These are phyloP conservation scores for Pterostichus madidus DNA, from an alignment of 2,888 invertebrate species.

Conservation along the genomic window DNA sequence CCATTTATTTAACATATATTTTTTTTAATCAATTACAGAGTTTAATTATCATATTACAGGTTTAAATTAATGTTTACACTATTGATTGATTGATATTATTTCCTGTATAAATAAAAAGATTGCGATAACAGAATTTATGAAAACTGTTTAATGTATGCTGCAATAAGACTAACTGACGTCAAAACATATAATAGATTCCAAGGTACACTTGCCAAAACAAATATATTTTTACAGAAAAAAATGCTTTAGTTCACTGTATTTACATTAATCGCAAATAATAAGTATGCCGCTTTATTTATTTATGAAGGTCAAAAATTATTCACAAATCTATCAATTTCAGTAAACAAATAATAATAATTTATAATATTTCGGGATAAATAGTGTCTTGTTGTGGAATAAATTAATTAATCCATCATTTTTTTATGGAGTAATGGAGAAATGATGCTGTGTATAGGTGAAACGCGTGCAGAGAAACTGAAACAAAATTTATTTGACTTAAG, in stretches of 20 bases:
- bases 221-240: conserved; percentile 60
- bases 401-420: conserved; percentile 8
- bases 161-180: conserved; percentile 45
- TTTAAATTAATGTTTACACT: conserved; percentile 33
- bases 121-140: conserved; percentile 5
- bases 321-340: not conserved
- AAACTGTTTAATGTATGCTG: conserved; percentile 20
- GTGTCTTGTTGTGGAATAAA: too few relatives aligned
- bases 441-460: too few relatives aligned
- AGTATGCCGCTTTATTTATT: not conserved
- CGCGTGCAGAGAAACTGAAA: too few relatives aligned
- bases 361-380: too few relatives aligned
- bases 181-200: conserved; percentile 52
- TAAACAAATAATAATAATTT: conserved; percentile 14
- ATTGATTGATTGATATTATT: conserved; percentile 28
- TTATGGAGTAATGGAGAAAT: not conserved
- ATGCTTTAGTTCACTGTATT: conserved; percentile 28
- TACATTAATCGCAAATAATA: conserved; percentile 13
- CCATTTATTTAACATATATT: conserved; percentile 33
- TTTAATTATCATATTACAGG: not conserved
- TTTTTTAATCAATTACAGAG: not conserved
- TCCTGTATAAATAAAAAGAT: conserved; percentile 21
- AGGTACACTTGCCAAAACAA: conserved; percentile 52
- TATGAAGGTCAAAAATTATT: conserved; percentile 4
- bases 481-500: too few relatives aligned